A percentile compares a stretch with the other conserved stretches of the same genome.
Evolutionary conservation across 2,888 invertebrate genomes (phyloP).

Genomic region (Phortica okadai): DNA sequence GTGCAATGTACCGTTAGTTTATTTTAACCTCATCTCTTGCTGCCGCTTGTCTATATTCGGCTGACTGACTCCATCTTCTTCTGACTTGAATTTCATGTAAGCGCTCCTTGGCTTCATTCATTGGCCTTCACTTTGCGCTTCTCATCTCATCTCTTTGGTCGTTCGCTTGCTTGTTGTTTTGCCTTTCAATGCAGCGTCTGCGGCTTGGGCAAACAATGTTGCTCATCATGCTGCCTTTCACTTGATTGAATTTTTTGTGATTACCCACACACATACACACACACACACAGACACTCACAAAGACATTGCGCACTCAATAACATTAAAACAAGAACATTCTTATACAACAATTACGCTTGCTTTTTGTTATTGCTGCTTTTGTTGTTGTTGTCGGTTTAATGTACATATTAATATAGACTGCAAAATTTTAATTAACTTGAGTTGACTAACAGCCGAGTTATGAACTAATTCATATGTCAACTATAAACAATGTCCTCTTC

Average conservation of each 20-base stretch:
- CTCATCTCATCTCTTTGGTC: neutral
- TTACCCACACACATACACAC: constrained; percentile 22
- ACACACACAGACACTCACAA: neutral
- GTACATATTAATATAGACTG: neutral
- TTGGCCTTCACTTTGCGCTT: neutral
- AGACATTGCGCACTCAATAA: neutral
- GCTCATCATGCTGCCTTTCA: constrained; percentile 1
- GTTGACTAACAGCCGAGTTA: neutral
- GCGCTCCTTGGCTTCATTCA: no score
- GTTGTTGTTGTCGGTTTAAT: constrained; percentile 19
- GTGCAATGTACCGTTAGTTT: constrained; percentile 16
- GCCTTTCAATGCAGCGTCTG: neutral
- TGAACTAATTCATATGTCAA: neutral
- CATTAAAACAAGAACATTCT: no score
- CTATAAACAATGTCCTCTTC: neutral
- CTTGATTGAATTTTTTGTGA: constrained; percentile 24
- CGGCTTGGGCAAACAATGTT: neutral
- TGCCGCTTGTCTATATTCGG: neutral
- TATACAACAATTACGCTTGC: no score
- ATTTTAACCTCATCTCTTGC: neutral
- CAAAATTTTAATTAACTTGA: constrained; percentile 16
- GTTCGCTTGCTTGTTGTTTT: neutral
- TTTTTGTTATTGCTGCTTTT: constrained; percentile 3
- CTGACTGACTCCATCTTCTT: neutral
- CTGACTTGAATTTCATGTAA: neutral